Base-by-base conservation (phyloP, 2,113 vertebrate genomes). In the Montifringilla adamsi region DNA sequence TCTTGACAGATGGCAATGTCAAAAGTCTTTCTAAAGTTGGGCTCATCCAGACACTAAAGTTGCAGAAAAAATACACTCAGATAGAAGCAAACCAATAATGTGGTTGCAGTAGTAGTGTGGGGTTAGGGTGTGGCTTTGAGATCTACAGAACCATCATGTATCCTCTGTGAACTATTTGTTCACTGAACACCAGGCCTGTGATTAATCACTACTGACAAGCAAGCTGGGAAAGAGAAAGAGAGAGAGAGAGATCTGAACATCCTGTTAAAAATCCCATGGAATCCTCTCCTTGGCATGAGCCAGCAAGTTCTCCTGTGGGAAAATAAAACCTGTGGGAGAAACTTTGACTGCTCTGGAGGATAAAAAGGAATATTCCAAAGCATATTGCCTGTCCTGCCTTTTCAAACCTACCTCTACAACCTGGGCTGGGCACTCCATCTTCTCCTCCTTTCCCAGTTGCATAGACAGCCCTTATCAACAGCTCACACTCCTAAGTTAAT, bases 1-100 rank as follows among this genome's bases (percentile, higher is more conserved):
- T 74, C 52, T 46, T 0, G 0, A 53, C 17, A 66, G n/a, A 44
- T 2, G n/a, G 46, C 17, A 73, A 70, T 2, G 6, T 27, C n/a
- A 84, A 77, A 76, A 69, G 62, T 49, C 20, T 69, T 89, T 73
- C n/a, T 23, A 59, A 74, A 23, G 5, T 1, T 67, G 24, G n/a
- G 39, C 20, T 87, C 14, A 75, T 14, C 20, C 59, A 81, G 18
- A 79, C 11, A 49, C 10, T 68, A 26, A 69, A 69, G 15, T 22
- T 52, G 55, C 14, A 56, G 49, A 30, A 85, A 69, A 81, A 68
- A 37, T 50, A 39, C 10, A 52, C 9, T 3, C 39, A 41, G 46
- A 58, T 4, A 89, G 63, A 55, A 84, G 31, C 5, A 79, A 94
- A 77, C 13, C 30, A 69, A 30, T 15, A 39, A 10, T 39, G 17